These are phyloP conservation scores for Orthonevra nobilis DNA, from an alignment of 2,888 invertebrate species.

Conservation along the genomic window DNA sequence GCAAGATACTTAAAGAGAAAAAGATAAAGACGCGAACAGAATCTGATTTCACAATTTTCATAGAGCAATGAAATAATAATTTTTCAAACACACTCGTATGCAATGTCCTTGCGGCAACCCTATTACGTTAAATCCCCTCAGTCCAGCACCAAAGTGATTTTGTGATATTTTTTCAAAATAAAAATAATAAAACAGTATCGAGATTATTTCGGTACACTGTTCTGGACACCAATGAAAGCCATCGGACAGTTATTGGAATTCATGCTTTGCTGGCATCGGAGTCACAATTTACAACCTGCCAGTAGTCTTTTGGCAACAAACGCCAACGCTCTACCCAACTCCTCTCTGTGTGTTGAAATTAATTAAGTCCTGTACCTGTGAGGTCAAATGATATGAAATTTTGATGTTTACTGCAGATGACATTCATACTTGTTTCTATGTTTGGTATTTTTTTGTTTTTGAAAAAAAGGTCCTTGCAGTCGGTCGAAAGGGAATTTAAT, in stretches of 20 bases:
- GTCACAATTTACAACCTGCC: constrained; percentile 38
- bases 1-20: no score
- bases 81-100: no score
- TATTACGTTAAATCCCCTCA: neutral
- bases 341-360: constrained; percentile 34
- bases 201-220: constrained; percentile 29
- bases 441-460: no score
- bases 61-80: no score
- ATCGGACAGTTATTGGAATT: constrained; percentile 40
- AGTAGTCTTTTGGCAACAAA: constrained; percentile 26
- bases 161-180: constrained; percentile 9
- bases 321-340: no score
- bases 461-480: no score
- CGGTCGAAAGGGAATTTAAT: neutral
- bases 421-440: no score
- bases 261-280: constrained; percentile 24
- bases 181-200: neutral
- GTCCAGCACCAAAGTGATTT: neutral
- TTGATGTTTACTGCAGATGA: constrained; percentile 10
- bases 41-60: no score
- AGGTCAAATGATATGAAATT: constrained; percentile 6
- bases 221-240: constrained; percentile 24
- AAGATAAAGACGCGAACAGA: no score
- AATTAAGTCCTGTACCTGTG: constrained; percentile 23
- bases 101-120: no score